phyloP scores from a whole-genome alignment of 2,113 vertebrate species.

The Hassar affinis region DNA sequence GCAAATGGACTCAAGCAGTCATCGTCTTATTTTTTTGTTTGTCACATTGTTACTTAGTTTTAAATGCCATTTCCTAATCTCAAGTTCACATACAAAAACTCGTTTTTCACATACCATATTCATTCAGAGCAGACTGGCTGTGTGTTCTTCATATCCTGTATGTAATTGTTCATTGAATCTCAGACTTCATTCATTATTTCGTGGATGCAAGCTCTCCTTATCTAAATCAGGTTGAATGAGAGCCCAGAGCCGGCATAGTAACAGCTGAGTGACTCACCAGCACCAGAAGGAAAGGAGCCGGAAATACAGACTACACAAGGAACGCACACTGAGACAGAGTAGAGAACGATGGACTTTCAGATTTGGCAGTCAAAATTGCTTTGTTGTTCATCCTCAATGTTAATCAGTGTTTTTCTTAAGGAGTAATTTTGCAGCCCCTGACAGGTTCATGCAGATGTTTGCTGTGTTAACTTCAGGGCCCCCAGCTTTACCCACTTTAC shows the following conservation, averaged over 20 bases:
- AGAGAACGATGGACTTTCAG: background rate
- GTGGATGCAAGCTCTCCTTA: background rate
- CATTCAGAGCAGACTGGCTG: conserved; percentile 6
- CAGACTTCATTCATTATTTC: conserved; percentile 20
- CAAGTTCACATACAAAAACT: no score
- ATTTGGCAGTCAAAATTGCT: background rate
- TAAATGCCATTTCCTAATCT: conserved; percentile 1
- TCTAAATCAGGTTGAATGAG: conserved; percentile 26
- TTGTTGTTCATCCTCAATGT: background rate
- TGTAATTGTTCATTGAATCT: conserved; percentile 17
- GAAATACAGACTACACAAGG: background rate
- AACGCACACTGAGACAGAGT: background rate
- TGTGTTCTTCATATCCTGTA: conserved; percentile 28
- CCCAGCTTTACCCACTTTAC: background rate
- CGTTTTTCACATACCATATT: background rate
- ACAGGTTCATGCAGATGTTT: background rate
- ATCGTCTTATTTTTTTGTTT: background rate
- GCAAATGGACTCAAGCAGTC: background rate
- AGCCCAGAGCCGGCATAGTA: conserved; percentile 1
- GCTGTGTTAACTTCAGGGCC: background rate
- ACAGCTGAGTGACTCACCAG: conserved; percentile 30
- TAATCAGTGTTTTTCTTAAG: background rate
- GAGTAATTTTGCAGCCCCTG: background rate
- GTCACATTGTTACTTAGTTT: background rate
- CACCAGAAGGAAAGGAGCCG: background rate